phyloP scores from a whole-genome alignment of 2,888 invertebrate genomes.

The Hybos culiciformis region DNA sequence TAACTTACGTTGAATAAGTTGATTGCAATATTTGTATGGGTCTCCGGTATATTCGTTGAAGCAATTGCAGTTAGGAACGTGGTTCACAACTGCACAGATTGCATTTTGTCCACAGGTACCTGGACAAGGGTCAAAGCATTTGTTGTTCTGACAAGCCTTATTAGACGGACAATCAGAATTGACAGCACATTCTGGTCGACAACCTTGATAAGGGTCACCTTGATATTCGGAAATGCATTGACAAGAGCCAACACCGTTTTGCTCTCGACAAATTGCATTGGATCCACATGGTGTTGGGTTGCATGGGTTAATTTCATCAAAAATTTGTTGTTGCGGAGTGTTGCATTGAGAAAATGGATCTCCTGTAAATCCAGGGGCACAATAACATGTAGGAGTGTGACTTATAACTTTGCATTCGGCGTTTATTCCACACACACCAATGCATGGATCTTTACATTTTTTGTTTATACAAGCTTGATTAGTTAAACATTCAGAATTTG shows the following conservation, averaged over 20 bases:
- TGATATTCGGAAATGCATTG: slow-evolving; percentile 46
- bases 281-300: slow-evolving; percentile 55
- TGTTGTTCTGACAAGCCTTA: slow-evolving; percentile 52
- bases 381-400: slow-evolving; percentile 47
- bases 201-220: slow-evolving; percentile 56
- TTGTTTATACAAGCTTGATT: slow-evolving; percentile 60
- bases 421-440: slow-evolving; percentile 49
- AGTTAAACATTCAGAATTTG: slow-evolving; percentile 60
- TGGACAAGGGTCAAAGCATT: slow-evolving; percentile 58
- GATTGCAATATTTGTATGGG: slow-evolving; percentile 49
- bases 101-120: slow-evolving; percentile 58
- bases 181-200: slow-evolving; percentile 54
- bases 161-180: slow-evolving; percentile 55
- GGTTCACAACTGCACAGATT: slow-evolving; percentile 54
- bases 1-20: slow-evolving; percentile 16
- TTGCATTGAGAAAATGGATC: slow-evolving; percentile 40
- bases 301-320: slow-evolving; percentile 41
- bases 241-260: slow-evolving; percentile 48
- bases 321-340: slow-evolving; percentile 10
- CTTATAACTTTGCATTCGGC: slow-evolving; percentile 45
- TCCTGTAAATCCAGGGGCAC: slow-evolving; percentile 41
- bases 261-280: slow-evolving; percentile 49
- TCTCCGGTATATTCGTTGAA: slow-evolving; percentile 52
- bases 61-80: slow-evolving; percentile 56
- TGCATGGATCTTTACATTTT: slow-evolving; percentile 59